These are phyloP conservation scores for Plecotus auritus DNA, from an alignment of 2,113 vertebrate species.

Conservation along the genomic window DNA sequence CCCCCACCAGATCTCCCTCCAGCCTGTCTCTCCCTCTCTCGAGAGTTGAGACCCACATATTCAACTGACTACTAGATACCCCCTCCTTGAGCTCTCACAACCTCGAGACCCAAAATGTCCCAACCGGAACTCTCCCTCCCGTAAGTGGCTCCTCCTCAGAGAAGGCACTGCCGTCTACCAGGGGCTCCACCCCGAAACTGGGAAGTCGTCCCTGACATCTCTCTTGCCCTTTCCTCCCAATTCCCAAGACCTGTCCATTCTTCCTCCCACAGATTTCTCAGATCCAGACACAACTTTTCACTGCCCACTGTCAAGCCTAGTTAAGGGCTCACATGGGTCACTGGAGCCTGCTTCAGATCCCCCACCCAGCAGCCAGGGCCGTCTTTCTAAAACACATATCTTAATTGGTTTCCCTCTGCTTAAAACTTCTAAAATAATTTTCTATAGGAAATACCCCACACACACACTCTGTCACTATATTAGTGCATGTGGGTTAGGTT, in stretches of 20 bases:
- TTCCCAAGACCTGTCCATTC: background rate
- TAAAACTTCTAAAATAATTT: background rate
- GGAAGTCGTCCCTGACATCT: too few relatives aligned
- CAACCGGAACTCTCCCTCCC: background rate
- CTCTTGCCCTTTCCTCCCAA: background rate
- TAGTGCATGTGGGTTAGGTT: background rate
- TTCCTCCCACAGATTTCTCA: background rate
- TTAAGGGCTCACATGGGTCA: background rate
- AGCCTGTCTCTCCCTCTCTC: background rate
- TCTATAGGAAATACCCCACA: background rate
- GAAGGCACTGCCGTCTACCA: background rate
- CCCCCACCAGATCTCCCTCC: too few relatives aligned
- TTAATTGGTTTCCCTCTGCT: background rate
- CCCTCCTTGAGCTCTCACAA: background rate
- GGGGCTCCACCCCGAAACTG: accelerated
- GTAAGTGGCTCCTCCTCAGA: background rate
- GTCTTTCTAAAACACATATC: background rate
- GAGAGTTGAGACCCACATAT: background rate
- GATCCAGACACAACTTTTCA: background rate
- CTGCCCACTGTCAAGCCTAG: too few relatives aligned
- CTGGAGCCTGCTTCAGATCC: background rate
- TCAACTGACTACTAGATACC: background rate
- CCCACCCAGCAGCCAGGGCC: background rate
- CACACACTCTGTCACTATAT: background rate
- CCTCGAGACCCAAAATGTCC: background rate